Conservation (phyloP, 2,113 vertebrate genomes). For the Ailuropoda melanoleuca region DNA sequence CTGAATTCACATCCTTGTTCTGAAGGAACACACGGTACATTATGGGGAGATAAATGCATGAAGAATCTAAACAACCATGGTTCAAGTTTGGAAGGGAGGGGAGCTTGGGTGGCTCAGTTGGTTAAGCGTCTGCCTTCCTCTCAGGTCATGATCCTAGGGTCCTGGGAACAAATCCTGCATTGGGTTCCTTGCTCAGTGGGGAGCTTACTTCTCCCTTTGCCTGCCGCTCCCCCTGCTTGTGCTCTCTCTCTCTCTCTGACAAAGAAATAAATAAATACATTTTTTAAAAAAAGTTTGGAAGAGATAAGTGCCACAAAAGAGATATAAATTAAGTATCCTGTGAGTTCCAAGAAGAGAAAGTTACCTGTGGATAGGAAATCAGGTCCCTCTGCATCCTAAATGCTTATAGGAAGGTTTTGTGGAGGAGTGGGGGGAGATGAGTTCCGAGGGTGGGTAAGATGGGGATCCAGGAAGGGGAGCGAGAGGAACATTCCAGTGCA, state of each 20-base stretch:
- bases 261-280: too few relatives aligned
- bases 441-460: neutral
- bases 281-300: neutral
- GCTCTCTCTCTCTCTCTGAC: too few relatives aligned
- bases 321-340: neutral
- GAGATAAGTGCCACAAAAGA: neutral
- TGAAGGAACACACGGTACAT: neutral
- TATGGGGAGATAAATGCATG: neutral
- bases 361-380: neutral
- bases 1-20: neutral
- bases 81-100: neutral
- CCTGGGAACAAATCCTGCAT: too few relatives aligned
- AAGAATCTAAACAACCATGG: neutral
- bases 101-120: too few relatives aligned
- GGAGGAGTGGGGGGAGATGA: rapidly evolving
- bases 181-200: too few relatives aligned
- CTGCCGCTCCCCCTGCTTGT: too few relatives aligned
- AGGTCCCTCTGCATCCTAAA: neutral
- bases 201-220: too few relatives aligned
- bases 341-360: neutral
- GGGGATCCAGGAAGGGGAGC: neutral
- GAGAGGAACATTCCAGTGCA: neutral
- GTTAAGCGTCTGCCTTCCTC: too few relatives aligned
- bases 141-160: too few relatives aligned
- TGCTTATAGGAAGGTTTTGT: neutral